Evolutionary conservation across 2,113 vertebrate genomes (phyloP).

Genomic region (Strix aluco): DNA sequence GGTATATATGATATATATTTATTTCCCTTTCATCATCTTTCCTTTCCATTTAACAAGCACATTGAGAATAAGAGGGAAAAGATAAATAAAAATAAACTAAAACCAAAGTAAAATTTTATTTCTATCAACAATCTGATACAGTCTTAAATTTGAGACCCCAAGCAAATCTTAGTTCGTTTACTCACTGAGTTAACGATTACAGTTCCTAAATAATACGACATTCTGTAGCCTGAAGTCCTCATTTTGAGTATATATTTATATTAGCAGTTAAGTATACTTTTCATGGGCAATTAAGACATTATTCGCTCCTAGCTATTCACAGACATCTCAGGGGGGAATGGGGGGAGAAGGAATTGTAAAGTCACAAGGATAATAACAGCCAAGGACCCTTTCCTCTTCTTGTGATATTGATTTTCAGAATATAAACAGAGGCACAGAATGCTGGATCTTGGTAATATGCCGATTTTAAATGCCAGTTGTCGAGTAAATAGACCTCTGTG

Average conservation of each 20-base stretch:
- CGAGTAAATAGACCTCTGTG: conserved; percentile 63
- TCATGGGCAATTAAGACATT: conserved; percentile 58
- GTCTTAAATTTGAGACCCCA: background rate
- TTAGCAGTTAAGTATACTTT: conserved; percentile 48
- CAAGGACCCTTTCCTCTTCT: conserved; percentile 11
- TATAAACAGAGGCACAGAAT: conserved; percentile 47
- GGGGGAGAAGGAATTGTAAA: conserved; percentile 12
- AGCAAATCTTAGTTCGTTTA: background rate
- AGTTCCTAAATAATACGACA: background rate
- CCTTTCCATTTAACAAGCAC: background rate
- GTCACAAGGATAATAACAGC: background rate
- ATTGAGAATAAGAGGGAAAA: background rate
- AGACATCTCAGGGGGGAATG: background rate
- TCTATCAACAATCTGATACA: background rate
- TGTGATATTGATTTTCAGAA: conserved; percentile 64
- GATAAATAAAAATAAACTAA: background rate
- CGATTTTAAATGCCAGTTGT: conserved; percentile 59
- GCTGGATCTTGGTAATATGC: conserved; percentile 38
- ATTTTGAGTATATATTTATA: conserved; percentile 41
- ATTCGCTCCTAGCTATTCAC: conserved; percentile 26
- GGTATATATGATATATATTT: background rate
- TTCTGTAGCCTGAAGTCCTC: background rate
- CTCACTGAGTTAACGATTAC: conserved; percentile 32
- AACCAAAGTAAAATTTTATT: background rate
- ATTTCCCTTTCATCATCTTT: background rate